Conservation (phyloP, 2,797 vertebrate species). For the Ambastaia sidthimunki region DNA sequence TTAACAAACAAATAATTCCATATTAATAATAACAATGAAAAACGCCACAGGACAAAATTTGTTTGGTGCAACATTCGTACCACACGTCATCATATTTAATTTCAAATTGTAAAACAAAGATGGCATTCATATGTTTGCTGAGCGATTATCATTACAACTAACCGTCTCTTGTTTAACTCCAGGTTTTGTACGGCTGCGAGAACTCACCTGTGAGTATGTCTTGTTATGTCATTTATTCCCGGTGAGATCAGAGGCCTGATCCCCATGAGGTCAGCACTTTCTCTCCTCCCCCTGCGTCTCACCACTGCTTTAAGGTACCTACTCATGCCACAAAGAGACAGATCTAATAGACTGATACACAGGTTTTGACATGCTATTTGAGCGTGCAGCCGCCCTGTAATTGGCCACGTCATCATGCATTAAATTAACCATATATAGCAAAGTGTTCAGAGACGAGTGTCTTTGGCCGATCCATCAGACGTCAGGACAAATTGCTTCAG, state of each 20-base stretch:
- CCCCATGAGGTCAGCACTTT: slow-evolving; percentile 83
- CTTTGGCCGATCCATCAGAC: slow-evolving; percentile 87
- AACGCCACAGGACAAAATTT: not conserved
- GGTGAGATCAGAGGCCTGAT: slow-evolving; percentile 75
- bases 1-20: not conserved
- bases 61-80: not conserved
- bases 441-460: slow-evolving; percentile 90
- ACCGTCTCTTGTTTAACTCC: slow-evolving; percentile 25
- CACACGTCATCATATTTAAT: not conserved
- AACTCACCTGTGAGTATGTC: slow-evolving; percentile 50
- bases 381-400: slow-evolving; percentile 87
- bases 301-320: slow-evolving; percentile 79
- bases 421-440: slow-evolving; percentile 90
- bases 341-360: slow-evolving; percentile 91
- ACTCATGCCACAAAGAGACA: slow-evolving; percentile 83
- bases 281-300: slow-evolving; percentile 58
- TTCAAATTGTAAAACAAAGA: slow-evolving; percentile 4
- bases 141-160: not conserved
- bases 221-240: slow-evolving; percentile 49
- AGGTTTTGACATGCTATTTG: slow-evolving; percentile 95
- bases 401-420: slow-evolving; percentile 92
- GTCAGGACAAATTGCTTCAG: slow-evolving; percentile 81
- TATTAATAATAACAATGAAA: not conserved
- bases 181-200: slow-evolving; percentile 20
- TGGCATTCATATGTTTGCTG: not conserved